Conservation (phyloP, 2,113 vertebrate genomes). For the Pedetes capensis region DNA sequence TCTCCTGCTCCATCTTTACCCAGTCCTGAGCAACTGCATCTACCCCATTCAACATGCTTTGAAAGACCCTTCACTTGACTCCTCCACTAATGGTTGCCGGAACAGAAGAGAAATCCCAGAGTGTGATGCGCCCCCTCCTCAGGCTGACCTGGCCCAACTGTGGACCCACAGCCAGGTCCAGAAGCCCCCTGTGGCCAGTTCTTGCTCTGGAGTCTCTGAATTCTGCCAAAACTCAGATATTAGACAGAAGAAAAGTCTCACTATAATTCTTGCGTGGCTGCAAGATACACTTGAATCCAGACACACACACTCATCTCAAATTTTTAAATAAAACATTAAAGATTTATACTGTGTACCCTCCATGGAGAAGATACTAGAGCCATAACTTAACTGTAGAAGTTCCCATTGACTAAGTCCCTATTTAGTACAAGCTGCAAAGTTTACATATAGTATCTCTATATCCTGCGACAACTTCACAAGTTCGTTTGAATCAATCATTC, state of each 20-base stretch:
- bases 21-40: constrained; percentile 62
- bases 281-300: neutral
- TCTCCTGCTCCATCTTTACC: constrained; percentile 78
- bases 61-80: neutral
- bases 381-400: too few relatives aligned
- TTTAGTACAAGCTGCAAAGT: neutral
- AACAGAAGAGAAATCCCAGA: neutral
- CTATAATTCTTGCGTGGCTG: neutral
- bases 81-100: neutral
- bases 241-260: neutral
- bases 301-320: neutral
- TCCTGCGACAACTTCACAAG: neutral
- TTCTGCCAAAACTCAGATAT: neutral
- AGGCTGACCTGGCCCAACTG: neutral
- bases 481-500: neutral
- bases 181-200: neutral
- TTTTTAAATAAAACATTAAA: neutral
- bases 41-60: neutral
- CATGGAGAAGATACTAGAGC: neutral
- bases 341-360: fast-evolving
- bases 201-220: neutral
- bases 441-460: neutral
- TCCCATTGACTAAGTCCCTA: neutral
- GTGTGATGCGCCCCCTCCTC: neutral
- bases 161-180: neutral